phyloP scores from a whole-genome alignment of 2,797 vertebrate species.

The Urophycis tenuis region DNA sequence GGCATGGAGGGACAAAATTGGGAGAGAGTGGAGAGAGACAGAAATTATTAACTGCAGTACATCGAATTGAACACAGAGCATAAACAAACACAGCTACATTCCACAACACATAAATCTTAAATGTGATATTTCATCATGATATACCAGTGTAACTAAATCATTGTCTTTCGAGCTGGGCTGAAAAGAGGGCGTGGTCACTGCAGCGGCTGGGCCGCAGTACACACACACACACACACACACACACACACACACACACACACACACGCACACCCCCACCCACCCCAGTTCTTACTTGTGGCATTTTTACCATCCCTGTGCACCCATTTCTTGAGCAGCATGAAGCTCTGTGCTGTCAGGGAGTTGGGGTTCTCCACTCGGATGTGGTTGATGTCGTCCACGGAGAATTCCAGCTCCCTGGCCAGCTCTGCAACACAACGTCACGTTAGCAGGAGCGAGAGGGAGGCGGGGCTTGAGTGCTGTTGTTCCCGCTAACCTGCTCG shows the following conservation, averaged over 20 bases:
- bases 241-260: conserved; percentile 15
- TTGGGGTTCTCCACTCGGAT: conserved; percentile 98
- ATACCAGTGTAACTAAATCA: not conserved
- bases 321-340: conserved; percentile 99
- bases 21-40: not conserved
- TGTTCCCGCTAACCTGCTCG: too few relatives aligned
- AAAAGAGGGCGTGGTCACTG: conserved; percentile 2
- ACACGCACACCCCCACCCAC: conserved; percentile 3
- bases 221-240: conserved; percentile 15
- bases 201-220: not conserved
- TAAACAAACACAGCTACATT: not conserved
- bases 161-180: not conserved
- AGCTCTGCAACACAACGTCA: conserved; percentile 74
- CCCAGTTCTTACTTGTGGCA: conserved; percentile 91
- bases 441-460: too few relatives aligned
- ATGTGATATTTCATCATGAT: not conserved
- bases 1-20: not conserved
- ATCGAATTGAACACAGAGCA: not conserved
- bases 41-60: not conserved
- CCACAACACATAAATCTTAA: not conserved
- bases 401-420: conserved; percentile 98
- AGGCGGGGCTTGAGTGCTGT: not conserved
- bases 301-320: conserved; percentile 97
- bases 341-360: conserved; percentile 97
- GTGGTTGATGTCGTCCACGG: conserved; percentile 98